Conservation (phyloP, 2,113 vertebrate species). For the Gnathonemus echidnorhynchus region DNA sequence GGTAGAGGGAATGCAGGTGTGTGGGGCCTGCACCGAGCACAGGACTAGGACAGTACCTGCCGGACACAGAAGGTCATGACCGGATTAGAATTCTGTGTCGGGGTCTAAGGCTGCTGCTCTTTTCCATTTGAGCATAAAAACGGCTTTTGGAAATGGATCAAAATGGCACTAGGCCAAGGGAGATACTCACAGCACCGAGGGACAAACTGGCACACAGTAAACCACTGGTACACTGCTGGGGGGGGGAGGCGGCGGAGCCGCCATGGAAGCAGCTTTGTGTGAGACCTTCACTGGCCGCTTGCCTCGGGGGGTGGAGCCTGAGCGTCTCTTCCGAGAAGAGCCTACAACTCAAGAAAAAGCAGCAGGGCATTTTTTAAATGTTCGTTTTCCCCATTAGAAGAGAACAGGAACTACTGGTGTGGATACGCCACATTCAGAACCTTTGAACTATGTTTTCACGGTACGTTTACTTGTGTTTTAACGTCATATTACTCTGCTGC, state of each 20-base stretch:
- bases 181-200: conserved; percentile 55
- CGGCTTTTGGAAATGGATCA: background rate
- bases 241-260: conserved; percentile 34
- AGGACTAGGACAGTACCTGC: conserved; percentile 60
- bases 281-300: conserved; percentile 19
- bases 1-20: conserved; percentile 18
- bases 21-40: conserved; percentile 47
- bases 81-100: background rate
- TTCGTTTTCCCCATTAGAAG: background rate
- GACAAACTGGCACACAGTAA: conserved; percentile 52
- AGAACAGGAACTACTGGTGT: background rate
- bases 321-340: background rate
- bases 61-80: background rate
- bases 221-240: conserved; percentile 51
- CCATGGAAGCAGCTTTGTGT: conserved; percentile 25
- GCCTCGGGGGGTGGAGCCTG: conserved; percentile 4
- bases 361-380: background rate
- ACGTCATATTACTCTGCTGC: background rate
- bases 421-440: background rate
- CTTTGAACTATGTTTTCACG: background rate
- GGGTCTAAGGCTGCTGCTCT: background rate
- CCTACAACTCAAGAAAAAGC: conserved; percentile 24
- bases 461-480: background rate
- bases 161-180: background rate
- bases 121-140: background rate